Evolutionary conservation across 2,113 vertebrate species (phyloP).

Genomic region (Microtus oregoni): DNA sequence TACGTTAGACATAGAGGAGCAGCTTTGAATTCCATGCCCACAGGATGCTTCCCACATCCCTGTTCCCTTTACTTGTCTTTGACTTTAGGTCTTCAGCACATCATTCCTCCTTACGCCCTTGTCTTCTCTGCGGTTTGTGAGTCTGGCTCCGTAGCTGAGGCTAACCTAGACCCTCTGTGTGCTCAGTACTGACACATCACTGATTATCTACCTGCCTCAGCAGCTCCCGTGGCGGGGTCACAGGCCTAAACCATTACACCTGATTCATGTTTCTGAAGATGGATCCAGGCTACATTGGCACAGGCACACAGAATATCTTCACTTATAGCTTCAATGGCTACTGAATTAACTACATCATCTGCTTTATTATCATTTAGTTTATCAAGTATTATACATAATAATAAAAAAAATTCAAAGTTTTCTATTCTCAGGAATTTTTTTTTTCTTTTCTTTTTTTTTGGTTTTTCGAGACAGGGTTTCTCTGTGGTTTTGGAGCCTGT

Average conservation of each 20-base stretch:
- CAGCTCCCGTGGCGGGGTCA: neutral
- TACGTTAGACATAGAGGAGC: neutral
- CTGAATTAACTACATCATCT: neutral
- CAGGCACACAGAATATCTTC: neutral
- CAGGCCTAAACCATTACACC: neutral
- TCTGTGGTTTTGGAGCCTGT: too few relatives aligned
- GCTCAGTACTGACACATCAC: neutral
- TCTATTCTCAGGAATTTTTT: conserved; percentile 41
- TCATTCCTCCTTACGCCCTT: neutral
- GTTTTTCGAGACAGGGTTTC: too few relatives aligned
- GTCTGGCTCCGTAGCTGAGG: neutral
- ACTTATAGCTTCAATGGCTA: neutral
- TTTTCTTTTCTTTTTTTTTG: too few relatives aligned
- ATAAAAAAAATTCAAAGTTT: conserved; percentile 8
- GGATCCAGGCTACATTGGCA: conserved; percentile 3
- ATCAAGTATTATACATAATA: neutral
- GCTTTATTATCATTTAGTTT: neutral
- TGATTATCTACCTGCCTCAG: neutral
- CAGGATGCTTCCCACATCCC: neutral
- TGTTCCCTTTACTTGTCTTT: neutral
- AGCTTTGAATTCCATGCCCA: neutral
- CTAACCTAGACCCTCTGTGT: neutral
- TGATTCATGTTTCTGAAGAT: neutral
- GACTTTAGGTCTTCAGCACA: neutral
- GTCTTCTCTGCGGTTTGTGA: neutral